phyloP scores from a whole-genome alignment of 1,140 invertebrate genomes.

The Ruditapes philippinarum region DNA sequence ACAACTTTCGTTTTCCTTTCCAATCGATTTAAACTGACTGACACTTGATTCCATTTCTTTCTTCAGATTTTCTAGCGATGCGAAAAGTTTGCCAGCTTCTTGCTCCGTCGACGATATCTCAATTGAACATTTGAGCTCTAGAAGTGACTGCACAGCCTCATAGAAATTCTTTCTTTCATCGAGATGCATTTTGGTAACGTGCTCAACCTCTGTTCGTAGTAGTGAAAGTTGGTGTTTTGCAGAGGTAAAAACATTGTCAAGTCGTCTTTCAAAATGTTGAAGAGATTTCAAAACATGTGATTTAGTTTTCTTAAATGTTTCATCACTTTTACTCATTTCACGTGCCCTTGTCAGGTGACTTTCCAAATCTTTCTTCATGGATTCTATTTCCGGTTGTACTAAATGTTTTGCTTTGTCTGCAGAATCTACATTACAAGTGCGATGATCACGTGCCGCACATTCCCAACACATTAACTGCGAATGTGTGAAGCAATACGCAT shows the following conservation, averaged over 20 bases:
- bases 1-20: background rate
- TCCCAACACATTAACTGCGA: slow-evolving; percentile 58
- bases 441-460: slow-evolving; percentile 61
- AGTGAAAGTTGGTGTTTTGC: slow-evolving; percentile 34
- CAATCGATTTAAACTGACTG: slow-evolving; percentile 5
- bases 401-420: slow-evolving; percentile 42
- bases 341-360: slow-evolving; percentile 37
- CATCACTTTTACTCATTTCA: slow-evolving; percentile 10
- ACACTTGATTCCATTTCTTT: background rate
- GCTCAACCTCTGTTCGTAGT: slow-evolving; percentile 23
- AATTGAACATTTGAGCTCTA: slow-evolving; percentile 30
- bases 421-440: slow-evolving; percentile 46
- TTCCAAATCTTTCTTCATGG: slow-evolving; percentile 11
- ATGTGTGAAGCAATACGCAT: slow-evolving; percentile 63
- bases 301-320: slow-evolving; percentile 33
- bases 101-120: background rate
- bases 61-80: background rate
- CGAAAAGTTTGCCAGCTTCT: background rate
- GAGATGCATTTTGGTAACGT: slow-evolving; percentile 1
- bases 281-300: slow-evolving; percentile 7
- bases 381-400: slow-evolving; percentile 39
- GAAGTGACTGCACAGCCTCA: slow-evolving; percentile 30
- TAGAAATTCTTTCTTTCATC: slow-evolving; percentile 53
- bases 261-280: slow-evolving; percentile 13
- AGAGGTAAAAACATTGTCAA: background rate